phyloP scores from a whole-genome alignment of 2,888 invertebrate genomes.

The Lepidocyrtoides sp. region DNA sequence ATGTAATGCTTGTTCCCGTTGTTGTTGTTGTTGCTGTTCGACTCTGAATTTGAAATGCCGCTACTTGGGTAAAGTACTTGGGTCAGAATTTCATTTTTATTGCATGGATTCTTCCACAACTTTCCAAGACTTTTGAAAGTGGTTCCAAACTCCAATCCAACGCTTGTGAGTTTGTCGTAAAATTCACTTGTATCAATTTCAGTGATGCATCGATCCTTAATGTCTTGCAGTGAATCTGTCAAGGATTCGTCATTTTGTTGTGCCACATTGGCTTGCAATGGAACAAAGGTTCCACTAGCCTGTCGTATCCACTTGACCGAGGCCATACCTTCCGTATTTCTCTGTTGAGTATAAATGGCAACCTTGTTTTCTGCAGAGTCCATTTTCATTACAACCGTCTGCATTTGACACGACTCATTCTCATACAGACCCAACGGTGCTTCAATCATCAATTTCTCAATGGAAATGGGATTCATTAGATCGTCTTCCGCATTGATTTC shows the following conservation, averaged over 20 bases:
- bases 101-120: conserved; percentile 62
- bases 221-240: conserved; percentile 33
- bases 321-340: background rate
- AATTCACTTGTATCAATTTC: conserved; percentile 63
- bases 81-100: conserved; percentile 65
- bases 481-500: conserved; percentile 39
- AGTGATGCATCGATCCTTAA: conserved; percentile 65
- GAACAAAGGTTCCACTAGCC: conserved; percentile 76
- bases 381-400: conserved; percentile 71
- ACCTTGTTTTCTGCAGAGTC: conserved; percentile 61
- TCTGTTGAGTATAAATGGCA: conserved; percentile 70
- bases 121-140: conserved; percentile 71
- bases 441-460: conserved; percentile 79
- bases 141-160: conserved; percentile 79
- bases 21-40: conserved; percentile 33
- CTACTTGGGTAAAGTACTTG: conserved; percentile 59
- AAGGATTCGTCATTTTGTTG: conserved; percentile 44
- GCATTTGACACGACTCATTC: conserved; percentile 72
- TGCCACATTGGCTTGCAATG: conserved; percentile 38
- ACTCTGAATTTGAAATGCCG: background rate
- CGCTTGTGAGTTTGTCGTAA: conserved; percentile 61
- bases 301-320: conserved; percentile 81
- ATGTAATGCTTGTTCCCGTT: conserved; percentile 62
- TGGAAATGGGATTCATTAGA: conserved; percentile 66
- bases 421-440: conserved; percentile 75